Evolutionary conservation across 2,113 vertebrate species (phyloP).

Genomic region (Eubucco bourcierii): DNA sequence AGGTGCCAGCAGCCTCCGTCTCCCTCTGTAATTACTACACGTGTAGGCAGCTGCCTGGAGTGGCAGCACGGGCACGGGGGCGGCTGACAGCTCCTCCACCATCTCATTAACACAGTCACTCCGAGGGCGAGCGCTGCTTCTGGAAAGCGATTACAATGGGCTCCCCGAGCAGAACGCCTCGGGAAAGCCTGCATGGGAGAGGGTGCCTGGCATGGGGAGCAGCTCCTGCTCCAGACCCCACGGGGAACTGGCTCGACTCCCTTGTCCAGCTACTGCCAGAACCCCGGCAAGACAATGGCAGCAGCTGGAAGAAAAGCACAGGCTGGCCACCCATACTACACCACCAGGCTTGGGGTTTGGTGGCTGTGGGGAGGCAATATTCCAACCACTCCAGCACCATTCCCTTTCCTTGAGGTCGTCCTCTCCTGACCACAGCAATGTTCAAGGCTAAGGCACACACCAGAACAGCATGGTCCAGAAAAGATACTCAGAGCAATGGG

Average conservation of each 20-base stretch:
- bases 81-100: slow-evolving; percentile 60
- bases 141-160: background rate
- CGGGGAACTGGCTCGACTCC: rapidly evolving
- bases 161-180: background rate
- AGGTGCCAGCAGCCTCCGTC: slow-evolving; percentile 61
- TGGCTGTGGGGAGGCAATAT: rapidly evolving
- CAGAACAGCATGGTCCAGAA: background rate
- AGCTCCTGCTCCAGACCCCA: background rate
- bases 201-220: background rate
- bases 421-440: background rate
- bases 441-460: background rate
- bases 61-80: slow-evolving; percentile 33
- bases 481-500: rapidly evolving
- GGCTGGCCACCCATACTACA: rapidly evolving
- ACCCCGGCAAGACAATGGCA: rapidly evolving
- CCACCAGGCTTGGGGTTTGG: rapidly evolving
- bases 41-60: slow-evolving; percentile 63
- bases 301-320: rapidly evolving
- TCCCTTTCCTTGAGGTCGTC: background rate
- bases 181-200: background rate
- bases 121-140: background rate
- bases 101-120: slow-evolving; percentile 43
- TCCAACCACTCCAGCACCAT: background rate
- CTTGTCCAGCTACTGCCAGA: rapidly evolving
- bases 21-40: slow-evolving; percentile 65